Conservation (phyloP, 2,888 invertebrate species). For the Zaprionus bogoriensis region DNA sequence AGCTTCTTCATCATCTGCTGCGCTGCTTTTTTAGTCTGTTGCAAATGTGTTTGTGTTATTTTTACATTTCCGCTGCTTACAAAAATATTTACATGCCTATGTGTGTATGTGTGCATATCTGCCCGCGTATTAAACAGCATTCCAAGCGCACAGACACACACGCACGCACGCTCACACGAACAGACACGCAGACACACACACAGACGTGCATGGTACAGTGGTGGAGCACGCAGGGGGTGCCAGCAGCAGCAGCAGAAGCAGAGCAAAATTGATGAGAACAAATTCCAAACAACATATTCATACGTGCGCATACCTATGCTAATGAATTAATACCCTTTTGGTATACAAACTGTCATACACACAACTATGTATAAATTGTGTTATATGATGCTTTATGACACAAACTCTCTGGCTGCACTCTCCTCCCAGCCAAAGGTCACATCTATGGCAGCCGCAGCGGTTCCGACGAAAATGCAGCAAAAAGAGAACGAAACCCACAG, state of each 20-base stretch:
- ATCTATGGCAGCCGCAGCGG: constrained; percentile 38
- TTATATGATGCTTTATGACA: constrained; percentile 13
- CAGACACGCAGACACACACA: constrained; percentile 4
- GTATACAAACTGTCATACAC: constrained; percentile 17
- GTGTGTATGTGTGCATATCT: constrained; percentile 17
- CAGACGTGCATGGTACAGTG: background rate
- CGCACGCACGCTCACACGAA: background rate
- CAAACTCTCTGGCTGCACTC: constrained; percentile 35
- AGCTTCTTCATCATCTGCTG: constrained; percentile 43
- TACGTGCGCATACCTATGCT: constrained; percentile 1
- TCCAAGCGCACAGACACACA: constrained; percentile 39
- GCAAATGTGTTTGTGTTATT: constrained; percentile 70
- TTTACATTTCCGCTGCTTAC: constrained; percentile 75
- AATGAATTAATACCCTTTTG: constrained; percentile 5
- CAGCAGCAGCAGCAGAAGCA: constrained; percentile 25
- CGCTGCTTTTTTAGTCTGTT: constrained; percentile 36
- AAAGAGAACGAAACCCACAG: constrained; percentile 51
- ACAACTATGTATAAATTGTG: background rate
- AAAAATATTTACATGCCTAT: constrained; percentile 60
- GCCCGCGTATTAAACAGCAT: constrained; percentile 45
- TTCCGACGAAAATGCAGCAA: constrained; percentile 55
- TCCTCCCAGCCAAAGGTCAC: constrained; percentile 48
- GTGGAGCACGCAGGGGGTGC: too few species aligned
- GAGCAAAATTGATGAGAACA: constrained; percentile 28
- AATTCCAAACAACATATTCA: constrained; percentile 7